Conservation (phyloP, 2,888 invertebrate genomes). For the Acanthopleura granulata region DNA sequence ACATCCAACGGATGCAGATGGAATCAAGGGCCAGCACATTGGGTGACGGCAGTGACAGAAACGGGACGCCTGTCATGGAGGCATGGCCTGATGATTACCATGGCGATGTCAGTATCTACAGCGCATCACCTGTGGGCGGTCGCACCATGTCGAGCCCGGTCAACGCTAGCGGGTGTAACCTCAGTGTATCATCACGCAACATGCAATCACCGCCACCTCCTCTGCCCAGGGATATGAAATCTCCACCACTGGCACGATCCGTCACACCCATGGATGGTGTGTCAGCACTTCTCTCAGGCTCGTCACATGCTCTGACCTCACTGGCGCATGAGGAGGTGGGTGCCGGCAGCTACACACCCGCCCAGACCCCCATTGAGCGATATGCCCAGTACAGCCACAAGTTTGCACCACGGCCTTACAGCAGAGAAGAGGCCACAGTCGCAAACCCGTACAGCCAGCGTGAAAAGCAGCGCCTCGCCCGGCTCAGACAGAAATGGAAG, state of each 20-base stretch:
- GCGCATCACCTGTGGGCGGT: background rate
- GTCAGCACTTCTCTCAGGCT: too few relatives aligned
- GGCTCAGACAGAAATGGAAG: conserved; percentile 11
- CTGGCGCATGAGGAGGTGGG: background rate
- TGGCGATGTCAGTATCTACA: background rate
- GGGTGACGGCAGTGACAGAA: background rate
- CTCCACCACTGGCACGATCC: background rate
- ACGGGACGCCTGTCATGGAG: background rate
- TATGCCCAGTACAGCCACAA: background rate
- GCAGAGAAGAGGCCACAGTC: background rate
- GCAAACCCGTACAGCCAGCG: background rate
- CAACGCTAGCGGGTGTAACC: background rate
- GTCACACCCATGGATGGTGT: background rate
- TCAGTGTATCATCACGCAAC: background rate
- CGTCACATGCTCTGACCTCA: background rate
- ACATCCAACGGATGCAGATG: background rate
- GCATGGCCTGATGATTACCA: background rate
- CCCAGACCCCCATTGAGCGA: background rate
- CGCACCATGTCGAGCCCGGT: background rate
- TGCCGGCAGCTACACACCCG: background rate
- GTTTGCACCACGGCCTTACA: background rate
- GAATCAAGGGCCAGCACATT: background rate
- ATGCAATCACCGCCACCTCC: too few relatives aligned
- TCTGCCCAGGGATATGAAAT: background rate
- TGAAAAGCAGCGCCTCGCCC: background rate